Conservation (phyloP, 1,140 invertebrate species). For the Atopsyche davidsoni region DNA sequence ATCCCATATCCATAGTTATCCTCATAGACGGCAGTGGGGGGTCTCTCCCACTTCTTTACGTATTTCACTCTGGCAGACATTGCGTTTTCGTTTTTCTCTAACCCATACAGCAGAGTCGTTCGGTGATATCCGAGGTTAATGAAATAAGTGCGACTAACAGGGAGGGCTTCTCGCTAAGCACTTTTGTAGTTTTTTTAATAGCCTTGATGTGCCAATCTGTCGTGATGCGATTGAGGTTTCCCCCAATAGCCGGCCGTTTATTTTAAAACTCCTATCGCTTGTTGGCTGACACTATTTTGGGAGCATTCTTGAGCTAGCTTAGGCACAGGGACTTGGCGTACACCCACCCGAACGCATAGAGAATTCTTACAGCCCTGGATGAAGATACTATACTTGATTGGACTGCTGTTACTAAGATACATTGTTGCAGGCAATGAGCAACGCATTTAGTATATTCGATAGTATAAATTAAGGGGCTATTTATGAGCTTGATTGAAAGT, state of each 20-base stretch:
- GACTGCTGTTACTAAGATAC: too few species aligned
- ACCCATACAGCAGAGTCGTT: not conserved
- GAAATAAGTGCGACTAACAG: conserved; percentile 13
- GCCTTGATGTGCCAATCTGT: conserved; percentile 37
- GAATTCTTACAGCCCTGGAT: too few species aligned
- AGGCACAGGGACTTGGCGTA: not conserved
- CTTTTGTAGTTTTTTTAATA: conserved; percentile 42
- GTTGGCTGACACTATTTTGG: conserved; percentile 21
- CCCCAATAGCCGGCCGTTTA: conserved; percentile 13
- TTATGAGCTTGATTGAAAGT: too few species aligned
- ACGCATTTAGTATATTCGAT: too few species aligned
- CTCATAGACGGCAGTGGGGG: conserved; percentile 64
- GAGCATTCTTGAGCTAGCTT: conserved; percentile 18
- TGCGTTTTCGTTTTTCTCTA: conserved; percentile 5
- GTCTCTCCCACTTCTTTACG: conserved; percentile 44
- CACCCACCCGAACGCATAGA: too few species aligned
- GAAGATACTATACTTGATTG: too few species aligned
- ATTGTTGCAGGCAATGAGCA: too few species aligned
- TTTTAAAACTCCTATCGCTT: conserved; percentile 7
- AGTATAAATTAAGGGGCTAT: too few species aligned
- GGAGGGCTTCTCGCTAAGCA: conserved; percentile 14
- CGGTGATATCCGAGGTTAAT: conserved; percentile 11
- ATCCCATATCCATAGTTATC: conserved; percentile 75
- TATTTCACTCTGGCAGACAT: conserved; percentile 13
- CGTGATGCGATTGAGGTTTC: conserved; percentile 6